A percentile compares a stretch with the other conserved stretches of the same genome.
Evolutionary conservation across 2,113 vertebrate species (phyloP).

Genomic region (Nerophis lumbriciformis): DNA sequence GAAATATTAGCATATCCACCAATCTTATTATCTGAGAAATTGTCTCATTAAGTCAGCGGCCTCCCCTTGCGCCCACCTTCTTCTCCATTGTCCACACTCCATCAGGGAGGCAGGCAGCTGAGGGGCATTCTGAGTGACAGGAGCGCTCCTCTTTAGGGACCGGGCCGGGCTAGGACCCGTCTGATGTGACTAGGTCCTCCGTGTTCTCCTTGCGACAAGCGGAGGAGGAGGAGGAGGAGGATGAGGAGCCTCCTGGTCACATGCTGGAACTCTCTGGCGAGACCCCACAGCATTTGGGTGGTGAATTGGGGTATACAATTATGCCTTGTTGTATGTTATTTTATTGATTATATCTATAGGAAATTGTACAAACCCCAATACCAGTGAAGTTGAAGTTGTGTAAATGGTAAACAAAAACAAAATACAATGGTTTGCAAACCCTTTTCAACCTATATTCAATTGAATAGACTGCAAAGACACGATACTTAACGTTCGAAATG

Average conservation of each 20-base stretch:
- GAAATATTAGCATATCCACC: constrained; percentile 83
- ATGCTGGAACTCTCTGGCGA: constrained; percentile 4
- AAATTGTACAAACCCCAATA: too few relatives aligned
- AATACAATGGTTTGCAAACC: too few relatives aligned
- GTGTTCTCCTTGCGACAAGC: constrained; percentile 17
- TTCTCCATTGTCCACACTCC: constrained; percentile 75
- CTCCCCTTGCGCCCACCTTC: constrained; percentile 78
- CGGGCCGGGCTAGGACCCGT: constrained; percentile 10
- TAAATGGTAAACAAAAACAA: too few relatives aligned
- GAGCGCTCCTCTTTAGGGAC: constrained; percentile 63
- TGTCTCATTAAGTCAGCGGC: constrained; percentile 79
- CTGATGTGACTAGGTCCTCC: constrained; percentile 28
- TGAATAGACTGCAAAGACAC: too few relatives aligned
- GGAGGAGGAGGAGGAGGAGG: constrained; percentile 18
- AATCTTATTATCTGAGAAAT: constrained; percentile 83
- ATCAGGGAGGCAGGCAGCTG: constrained; percentile 67
- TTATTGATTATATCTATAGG: not conserved
- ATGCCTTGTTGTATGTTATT: not conserved
- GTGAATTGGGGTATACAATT: constrained; percentile 11
- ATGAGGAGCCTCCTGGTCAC: constrained; percentile 10
- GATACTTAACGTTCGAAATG: too few relatives aligned
- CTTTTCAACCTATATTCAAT: too few relatives aligned
- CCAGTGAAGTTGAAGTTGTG: too few relatives aligned
- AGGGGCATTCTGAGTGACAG: constrained; percentile 75
- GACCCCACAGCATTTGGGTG: constrained; percentile 11